A percentile compares a stretch with the other conserved stretches of the same genome.
phyloP scores from a whole-genome alignment of 2,113 vertebrate species.

The Chelonoidis abingdonii region DNA sequence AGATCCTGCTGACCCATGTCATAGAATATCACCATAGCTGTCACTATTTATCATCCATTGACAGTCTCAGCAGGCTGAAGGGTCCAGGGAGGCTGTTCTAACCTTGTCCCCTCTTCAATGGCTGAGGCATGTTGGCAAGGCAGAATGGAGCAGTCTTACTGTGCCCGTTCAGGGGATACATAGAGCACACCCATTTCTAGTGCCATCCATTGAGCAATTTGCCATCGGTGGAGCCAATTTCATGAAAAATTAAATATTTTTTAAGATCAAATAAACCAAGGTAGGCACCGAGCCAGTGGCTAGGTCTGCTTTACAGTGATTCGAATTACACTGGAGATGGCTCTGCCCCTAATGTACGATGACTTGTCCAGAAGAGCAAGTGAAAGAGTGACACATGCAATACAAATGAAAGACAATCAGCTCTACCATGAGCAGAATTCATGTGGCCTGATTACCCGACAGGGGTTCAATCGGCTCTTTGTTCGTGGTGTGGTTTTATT shows the following conservation, averaged over 20 bases:
- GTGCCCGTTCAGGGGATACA: background rate
- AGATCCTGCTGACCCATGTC: background rate
- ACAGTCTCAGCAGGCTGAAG: background rate
- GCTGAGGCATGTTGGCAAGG: background rate
- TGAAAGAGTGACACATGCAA: background rate
- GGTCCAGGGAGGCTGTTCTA: background rate
- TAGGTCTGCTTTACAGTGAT: background rate
- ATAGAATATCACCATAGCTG: background rate
- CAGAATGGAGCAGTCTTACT: background rate
- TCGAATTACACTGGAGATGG: background rate
- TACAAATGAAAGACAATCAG: background rate
- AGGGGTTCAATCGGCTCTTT: background rate
- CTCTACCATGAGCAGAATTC: background rate
- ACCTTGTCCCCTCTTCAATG: background rate
- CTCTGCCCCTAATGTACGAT: background rate
- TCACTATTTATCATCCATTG: background rate
- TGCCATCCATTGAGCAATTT: background rate
- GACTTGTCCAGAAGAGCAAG: background rate
- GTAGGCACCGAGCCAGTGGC: background rate
- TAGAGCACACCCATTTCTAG: background rate
- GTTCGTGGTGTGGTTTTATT: background rate
- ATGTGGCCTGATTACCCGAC: background rate
- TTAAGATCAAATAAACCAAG: background rate
- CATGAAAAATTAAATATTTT: background rate
- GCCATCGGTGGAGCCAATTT: background rate